These are phyloP conservation scores for Acrocera orbiculus DNA, from an alignment of 2,888 invertebrate species.

Conservation along the genomic window DNA sequence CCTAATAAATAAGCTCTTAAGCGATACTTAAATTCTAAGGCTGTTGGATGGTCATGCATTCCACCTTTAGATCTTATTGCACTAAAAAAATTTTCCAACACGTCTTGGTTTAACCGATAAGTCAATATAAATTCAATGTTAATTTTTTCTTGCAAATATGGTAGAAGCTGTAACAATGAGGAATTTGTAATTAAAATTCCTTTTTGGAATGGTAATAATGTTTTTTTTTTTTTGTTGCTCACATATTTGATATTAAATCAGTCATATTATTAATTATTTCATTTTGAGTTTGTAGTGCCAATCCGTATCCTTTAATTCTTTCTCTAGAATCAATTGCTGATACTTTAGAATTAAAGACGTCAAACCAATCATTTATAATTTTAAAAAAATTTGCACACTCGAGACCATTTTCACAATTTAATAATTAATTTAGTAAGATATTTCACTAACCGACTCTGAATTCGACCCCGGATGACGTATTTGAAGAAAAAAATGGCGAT, in stretches of 20 bases:
- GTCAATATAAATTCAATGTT: background rate
- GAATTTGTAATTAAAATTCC: constrained; percentile 12
- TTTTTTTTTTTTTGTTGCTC: constrained; percentile 9
- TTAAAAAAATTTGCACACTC: constrained; percentile 14
- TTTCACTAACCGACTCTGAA: no score
- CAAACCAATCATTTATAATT: constrained; percentile 14
- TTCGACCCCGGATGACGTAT: no score
- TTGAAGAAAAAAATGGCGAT: no score
- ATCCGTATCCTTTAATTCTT: constrained; percentile 13
- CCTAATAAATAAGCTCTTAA: constrained; percentile 1
- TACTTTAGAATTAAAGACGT: constrained; percentile 13
- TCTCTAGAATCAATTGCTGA: constrained; percentile 11
- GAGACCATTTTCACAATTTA: constrained; percentile 9
- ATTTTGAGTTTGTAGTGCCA: constrained; percentile 11
- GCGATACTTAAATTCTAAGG: constrained; percentile 3
- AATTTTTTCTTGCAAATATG: background rate
- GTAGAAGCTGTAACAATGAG: background rate
- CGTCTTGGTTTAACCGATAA: constrained; percentile 4
- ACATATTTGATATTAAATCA: no score
- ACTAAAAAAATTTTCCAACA: background rate
- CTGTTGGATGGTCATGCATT: background rate
- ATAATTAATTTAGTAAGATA: no score
- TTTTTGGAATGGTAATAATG: constrained; percentile 15
- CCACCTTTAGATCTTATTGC: background rate
- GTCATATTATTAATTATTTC: constrained; percentile 12